Percentiles rank a stretch among this genome's conserved stretches.
These are phyloP conservation scores for Ctena decussata DNA, from an alignment of 2,888 invertebrate species.

Conservation along the genomic window DNA sequence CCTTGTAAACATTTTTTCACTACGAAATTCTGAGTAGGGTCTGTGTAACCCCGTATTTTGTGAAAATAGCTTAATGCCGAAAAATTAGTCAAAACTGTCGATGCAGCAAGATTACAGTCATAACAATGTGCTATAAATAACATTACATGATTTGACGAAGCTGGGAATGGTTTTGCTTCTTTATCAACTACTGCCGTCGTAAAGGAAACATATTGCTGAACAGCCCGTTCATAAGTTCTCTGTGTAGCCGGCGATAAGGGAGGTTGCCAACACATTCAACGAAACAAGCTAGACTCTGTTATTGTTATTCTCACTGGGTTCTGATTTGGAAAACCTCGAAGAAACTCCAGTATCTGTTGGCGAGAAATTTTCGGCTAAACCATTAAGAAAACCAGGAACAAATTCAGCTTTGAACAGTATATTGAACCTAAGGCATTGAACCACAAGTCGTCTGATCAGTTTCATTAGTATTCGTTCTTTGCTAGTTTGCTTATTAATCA, in stretches of 20 bases:
- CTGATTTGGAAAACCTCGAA: background rate
- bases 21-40: background rate
- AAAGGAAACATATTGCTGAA: background rate
- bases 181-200: background rate
- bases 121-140: background rate
- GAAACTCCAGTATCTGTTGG: background rate
- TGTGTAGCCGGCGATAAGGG: background rate
- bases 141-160: background rate
- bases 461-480: slow-evolving; percentile 39
- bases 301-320: background rate
- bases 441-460: slow-evolving; percentile 40
- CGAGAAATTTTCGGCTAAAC: slow-evolving; percentile 9
- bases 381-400: slow-evolving; percentile 20
- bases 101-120: background rate
- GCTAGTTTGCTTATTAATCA: no score
- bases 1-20: background rate
- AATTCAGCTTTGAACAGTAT: slow-evolving; percentile 36
- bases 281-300: background rate
- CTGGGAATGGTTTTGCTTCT: background rate
- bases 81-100: background rate
- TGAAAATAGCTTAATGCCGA: slow-evolving; percentile 1
- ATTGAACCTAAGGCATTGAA: slow-evolving; percentile 28
- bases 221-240: background rate
- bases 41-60: background rate
- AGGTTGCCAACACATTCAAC: background rate